Conservation (phyloP, 1,140 invertebrate species). For the Anastrepha obliqua region DNA sequence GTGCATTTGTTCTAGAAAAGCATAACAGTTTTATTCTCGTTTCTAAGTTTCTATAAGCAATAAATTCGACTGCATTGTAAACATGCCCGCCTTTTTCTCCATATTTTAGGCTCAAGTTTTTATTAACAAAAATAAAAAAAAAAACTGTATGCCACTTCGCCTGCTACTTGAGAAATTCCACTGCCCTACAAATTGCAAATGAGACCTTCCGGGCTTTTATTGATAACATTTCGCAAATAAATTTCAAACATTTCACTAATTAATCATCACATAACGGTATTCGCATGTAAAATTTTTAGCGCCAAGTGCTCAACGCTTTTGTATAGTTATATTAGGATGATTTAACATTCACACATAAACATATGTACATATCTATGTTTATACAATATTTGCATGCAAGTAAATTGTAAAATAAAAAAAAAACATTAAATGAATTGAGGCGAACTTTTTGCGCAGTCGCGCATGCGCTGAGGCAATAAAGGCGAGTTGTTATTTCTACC, state of each 20-base stretch:
- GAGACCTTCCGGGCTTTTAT: not conserved
- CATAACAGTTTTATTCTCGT: too few relatives aligned
- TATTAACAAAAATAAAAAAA: not conserved
- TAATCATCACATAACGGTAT: constrained; percentile 60
- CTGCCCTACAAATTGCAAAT: not conserved
- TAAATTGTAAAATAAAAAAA: not conserved
- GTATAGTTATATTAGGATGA: not conserved
- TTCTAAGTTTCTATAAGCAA: too few relatives aligned
- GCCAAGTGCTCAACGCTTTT: not conserved
- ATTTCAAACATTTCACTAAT: constrained; percentile 58
- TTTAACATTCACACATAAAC: not conserved
- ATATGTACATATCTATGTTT: too few relatives aligned
- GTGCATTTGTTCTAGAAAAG: not conserved
- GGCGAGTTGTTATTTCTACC: not conserved
- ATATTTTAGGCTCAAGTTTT: not conserved
- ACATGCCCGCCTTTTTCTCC: too few relatives aligned
- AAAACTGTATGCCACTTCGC: not conserved
- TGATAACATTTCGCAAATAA: constrained; percentile 55
- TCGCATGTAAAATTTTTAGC: not conserved
- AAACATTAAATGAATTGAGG: not conserved
- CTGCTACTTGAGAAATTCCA: not conserved
- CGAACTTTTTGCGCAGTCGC: not conserved
- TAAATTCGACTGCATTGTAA: too few relatives aligned
- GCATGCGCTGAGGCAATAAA: constrained; percentile 1
- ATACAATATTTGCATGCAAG: constrained; percentile 11